These are phyloP conservation scores for Halictus ligatus DNA, from an alignment of 2,888 invertebrate species.

Conservation along the genomic window DNA sequence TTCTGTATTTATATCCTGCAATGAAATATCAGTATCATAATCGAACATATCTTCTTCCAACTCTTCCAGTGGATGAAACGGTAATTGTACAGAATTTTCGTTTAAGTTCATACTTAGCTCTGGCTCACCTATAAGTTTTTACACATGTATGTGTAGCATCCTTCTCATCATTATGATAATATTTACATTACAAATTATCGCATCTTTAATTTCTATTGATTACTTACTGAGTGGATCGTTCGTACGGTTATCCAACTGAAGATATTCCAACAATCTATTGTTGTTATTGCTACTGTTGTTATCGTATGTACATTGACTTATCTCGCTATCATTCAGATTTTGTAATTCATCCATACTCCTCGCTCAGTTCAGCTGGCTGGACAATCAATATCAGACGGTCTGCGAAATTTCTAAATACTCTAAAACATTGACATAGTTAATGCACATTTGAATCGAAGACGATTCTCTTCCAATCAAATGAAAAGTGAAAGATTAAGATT, in stretches of 20 bases:
- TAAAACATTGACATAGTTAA: conserved; percentile 49
- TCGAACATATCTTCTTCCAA: conserved; percentile 64
- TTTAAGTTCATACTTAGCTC: conserved; percentile 64
- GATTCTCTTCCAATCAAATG: conserved; percentile 3
- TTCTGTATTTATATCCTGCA: conserved; percentile 52
- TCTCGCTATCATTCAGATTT: conserved; percentile 31
- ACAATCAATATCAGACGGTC: conserved; percentile 34
- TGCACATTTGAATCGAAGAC: background rate
- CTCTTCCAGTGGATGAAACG: conserved; percentile 48
- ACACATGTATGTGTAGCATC: background rate
- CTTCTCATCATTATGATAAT: background rate
- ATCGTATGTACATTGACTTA: conserved; percentile 37
- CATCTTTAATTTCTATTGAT: background rate
- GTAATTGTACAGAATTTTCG: conserved; percentile 37
- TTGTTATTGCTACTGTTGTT: conserved; percentile 41
- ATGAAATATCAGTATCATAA: conserved; percentile 46
- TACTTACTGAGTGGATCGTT: conserved; percentile 60
- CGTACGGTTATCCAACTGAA: conserved; percentile 38
- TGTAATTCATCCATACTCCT: conserved; percentile 57
- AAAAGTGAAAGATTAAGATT: conserved; percentile 30
- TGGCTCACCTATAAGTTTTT: conserved; percentile 51
- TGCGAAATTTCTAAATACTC: conserved; percentile 38
- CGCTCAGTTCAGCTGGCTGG: conserved; percentile 6
- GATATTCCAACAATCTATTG: conserved; percentile 40
- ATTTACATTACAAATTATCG: too few species aligned